A percentile compares a stretch with the other conserved stretches of the same genome.
Evolutionary conservation across 2,888 invertebrate genomes (phyloP).

Genomic region (Rhogogaster chlorosoma): DNA sequence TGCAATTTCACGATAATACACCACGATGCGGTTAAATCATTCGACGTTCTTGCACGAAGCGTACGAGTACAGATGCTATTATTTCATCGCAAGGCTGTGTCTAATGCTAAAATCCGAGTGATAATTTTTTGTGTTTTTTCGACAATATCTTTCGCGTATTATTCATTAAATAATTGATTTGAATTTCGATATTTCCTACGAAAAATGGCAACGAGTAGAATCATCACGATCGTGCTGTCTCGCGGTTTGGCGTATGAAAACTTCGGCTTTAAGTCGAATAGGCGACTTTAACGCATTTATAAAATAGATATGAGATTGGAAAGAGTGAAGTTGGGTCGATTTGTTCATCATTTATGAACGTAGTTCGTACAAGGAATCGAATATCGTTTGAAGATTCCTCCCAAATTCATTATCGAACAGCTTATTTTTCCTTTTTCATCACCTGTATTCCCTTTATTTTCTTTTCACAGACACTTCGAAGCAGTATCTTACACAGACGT

Average conservation of each 20-base stretch:
- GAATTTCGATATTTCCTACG: too few relatives aligned
- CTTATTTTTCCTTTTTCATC: not conserved
- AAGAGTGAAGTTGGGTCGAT: not conserved
- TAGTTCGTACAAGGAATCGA: not conserved
- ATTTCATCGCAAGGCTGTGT: not conserved
- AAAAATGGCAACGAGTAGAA: not conserved
- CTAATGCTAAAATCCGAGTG: not conserved
- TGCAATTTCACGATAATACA: not conserved
- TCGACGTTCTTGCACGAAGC: not conserved
- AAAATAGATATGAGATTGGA: not conserved
- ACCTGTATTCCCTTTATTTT: too few relatives aligned
- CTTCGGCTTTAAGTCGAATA: not conserved
- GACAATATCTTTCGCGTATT: too few relatives aligned
- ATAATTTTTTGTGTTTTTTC: not conserved
- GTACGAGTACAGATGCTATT: not conserved
- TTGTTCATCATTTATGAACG: not conserved
- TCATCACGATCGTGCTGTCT: not conserved
- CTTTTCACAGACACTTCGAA: not conserved
- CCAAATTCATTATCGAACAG: not conserved
- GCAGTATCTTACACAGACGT: not conserved
- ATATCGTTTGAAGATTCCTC: not conserved
- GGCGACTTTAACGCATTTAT: not conserved
- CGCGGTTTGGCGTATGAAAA: not conserved
- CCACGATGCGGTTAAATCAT: not conserved
- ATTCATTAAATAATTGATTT: too few relatives aligned